Conservation (phyloP, 1,140 invertebrate genomes). For the Caenorhabditis latens region DNA sequence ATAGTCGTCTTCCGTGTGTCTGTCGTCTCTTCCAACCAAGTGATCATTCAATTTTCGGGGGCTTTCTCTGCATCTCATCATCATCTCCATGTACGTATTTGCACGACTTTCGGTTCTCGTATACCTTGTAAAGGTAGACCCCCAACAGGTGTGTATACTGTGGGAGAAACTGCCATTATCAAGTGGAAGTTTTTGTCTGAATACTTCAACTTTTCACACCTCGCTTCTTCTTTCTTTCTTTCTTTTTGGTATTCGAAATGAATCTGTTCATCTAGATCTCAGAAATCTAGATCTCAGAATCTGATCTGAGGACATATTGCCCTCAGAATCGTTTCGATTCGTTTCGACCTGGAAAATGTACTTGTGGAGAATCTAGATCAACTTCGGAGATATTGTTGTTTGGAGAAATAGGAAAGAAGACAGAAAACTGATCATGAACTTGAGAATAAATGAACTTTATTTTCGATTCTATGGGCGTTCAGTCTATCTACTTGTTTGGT, state of each 20-base stretch:
- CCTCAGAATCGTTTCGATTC: neutral
- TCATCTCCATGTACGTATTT: slow-evolving; percentile 52
- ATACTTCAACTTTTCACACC: neutral
- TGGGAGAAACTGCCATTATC: slow-evolving; percentile 41
- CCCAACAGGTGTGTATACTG: slow-evolving; percentile 14
- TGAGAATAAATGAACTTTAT: neutral
- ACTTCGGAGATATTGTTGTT: slow-evolving; percentile 16
- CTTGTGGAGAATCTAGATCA: neutral
- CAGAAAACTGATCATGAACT: neutral
- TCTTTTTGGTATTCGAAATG: neutral
- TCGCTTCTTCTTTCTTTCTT: neutral
- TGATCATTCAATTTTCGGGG: neutral
- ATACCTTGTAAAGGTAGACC: slow-evolving; percentile 38
- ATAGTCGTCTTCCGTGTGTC: slow-evolving; percentile 34
- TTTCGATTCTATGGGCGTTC: no score
- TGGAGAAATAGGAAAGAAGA: neutral
- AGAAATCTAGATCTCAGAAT: neutral
- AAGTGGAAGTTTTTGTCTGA: no score
- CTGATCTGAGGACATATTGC: no score
- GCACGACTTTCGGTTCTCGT: slow-evolving; percentile 44
- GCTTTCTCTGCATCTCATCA: slow-evolving; percentile 52
- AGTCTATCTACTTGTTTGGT: no score
- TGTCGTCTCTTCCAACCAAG: neutral
- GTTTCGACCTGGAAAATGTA: slow-evolving; percentile 17
- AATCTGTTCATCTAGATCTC: neutral